Evolutionary conservation across 2,797 vertebrate genomes (phyloP), one percentile per base, ranked within the genome.

Genomic region (Gobionotothen gibberifrons): DNA sequence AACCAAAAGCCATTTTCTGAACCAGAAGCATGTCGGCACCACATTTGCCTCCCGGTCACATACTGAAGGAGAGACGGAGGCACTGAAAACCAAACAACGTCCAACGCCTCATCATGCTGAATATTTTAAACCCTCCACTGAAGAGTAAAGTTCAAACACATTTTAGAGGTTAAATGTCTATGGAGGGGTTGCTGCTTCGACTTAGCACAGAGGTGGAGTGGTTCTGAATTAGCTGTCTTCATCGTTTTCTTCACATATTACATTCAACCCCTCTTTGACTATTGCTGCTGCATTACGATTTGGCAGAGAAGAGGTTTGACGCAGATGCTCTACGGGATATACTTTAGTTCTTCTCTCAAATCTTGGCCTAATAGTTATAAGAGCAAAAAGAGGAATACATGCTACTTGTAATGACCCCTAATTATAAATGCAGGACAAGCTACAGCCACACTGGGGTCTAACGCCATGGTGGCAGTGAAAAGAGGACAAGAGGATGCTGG

Each of bases 21-120:
- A 14, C 16, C 11, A 13, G 69, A 61, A 67, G 9, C 2, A 2
- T 57, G 12, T 43, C 32, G 40, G 51, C 39, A 63, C 32, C 57
- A 9, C 29, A 69, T 81, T 55, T 69, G 51, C n/a, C 57, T 72
- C 69, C 58, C 52, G 54, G 77, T 82, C 79, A 83, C 69, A 81
- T 55, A 32, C 32, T 36, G 32, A 36, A 43, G n/a, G 55, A 46
- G 66, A 62, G 57, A 61, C 17, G 32, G 15, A 56, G 54, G 6
- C 4, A 19, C 58, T 74, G 53, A 54, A 79, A 69, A 63, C 72
- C 58, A 74, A 76, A 76, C 62, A 73, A 43, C 55, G 53, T 67
- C 70, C 8, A 36, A 36, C 32, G 6, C 32, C 55, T 79, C 73
- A 68, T 67, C 48, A 54, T 1, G 60, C 39, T 67, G 66, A 73